Base-by-base conservation (phyloP, 2,113 vertebrate genomes). In the Caracal caracal region DNA sequence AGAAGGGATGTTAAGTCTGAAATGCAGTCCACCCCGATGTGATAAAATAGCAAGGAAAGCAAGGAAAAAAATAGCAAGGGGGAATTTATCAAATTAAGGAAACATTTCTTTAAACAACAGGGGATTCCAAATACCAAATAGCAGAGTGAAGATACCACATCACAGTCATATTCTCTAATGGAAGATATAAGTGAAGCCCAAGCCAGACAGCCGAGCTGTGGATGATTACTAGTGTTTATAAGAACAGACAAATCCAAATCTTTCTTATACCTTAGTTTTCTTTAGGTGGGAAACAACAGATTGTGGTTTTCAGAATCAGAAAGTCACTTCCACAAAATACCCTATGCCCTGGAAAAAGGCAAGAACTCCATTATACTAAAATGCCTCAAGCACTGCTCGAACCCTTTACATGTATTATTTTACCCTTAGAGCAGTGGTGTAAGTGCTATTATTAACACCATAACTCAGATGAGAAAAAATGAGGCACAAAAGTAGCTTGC, bases 351-450 rank as follows among this genome's bases (percentile, higher is more conserved):
- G 17, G 12, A 78, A 10, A 10, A 61, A 87, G 53, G 53, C 26
- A 92, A 84, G 16, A 71, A 88, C 47, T n/a, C 17, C 43, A 84
- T 33, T 66, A 73, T 76, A 63, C 66, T 75, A 71, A 97, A 94
- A 68, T 11, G 9, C 37, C 12, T 15, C 30, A 24, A 65, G 24
- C 22, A 66, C 22, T 35, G 30, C 51, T 88, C 22, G 70, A 76
- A 68, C 2, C 3, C 26, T 79, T 66, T 71, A 61, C 17, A 35
- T 68, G 3, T 20, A 68, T 83, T 56, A 95, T 81, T 78, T 82
- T 73, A 79, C 85, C 30, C 53, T 83, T 40, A 82, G 22, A 93
- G 53, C 63, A 87, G 17, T 16, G 68, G 17, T 59, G 37, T 61
- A 65, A 73, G 13, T 35, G 15, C 22, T 75, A 73, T 11, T 63